Base-by-base conservation (phyloP, 2,888 invertebrate genomes). In the Lasioglossum calceatum region DNA sequence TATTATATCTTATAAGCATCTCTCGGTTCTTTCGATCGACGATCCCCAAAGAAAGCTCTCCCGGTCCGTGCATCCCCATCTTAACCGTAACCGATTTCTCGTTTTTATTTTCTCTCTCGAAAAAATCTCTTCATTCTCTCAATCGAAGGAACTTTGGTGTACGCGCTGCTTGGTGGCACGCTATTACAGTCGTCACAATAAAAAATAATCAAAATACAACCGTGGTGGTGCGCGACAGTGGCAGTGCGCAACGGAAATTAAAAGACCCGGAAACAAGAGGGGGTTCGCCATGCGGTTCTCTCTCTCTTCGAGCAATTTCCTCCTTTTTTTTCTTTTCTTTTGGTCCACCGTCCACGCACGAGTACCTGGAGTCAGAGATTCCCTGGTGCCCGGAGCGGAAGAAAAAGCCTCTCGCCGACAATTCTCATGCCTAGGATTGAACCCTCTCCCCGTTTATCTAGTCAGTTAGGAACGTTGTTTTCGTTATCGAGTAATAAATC, bases 171-270 rank as follows among this genome's bases (percentile, higher is more conserved):
- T 78, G 87, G 77, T 82, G 85, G 91, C 91, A 73, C 92, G 89
- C 91, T 79, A 81, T 71, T 81, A 76, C 86, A 85, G 86, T 88
- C 83, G 82, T 85, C 85, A 94, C 93, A 93, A 94, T 91, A 94
- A 94, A 94, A 74, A 94, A 93, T 93, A 94, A 94, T 92, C 92
- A 93, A 89, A 91, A 91, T 67, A 70, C 23, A 92, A 93, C 92
- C 87, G 81, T 54, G 54, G 54, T 88, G 89, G 54, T 79, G 79
- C 87, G 89, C 87, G 89, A 81, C 84, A 79, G 75, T 87, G 87
- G 85, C 84, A 77, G 81, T 86, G 91, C 81, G 67, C 86, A 81
- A 81, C 64, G 64, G 75, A 79, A 81, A 83, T 36, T 27, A 19
- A 74, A 78, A 80, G 85, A 90, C 54, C 54, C 50, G 19, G 73